These are phyloP conservation scores for Capitulum mitella DNA, from an alignment of 2,888 invertebrate species.

Conservation along the genomic window DNA sequence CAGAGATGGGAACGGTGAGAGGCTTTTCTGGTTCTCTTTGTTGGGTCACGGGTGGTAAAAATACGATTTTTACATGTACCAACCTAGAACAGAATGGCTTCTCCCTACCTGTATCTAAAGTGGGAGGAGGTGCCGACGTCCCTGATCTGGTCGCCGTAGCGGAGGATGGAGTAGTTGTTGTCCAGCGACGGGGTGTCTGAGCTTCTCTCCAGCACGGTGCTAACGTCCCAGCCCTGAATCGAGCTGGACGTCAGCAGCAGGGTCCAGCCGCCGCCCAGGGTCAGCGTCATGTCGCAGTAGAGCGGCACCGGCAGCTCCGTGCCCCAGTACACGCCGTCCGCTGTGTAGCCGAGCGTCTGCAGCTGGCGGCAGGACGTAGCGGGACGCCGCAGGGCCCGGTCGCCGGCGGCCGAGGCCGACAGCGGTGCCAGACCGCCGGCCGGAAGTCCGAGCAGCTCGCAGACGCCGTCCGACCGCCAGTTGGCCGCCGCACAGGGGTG, in stretches of 20 bases:
- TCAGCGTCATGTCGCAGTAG: neutral
- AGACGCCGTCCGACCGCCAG: neutral
- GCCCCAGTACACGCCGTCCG: neutral
- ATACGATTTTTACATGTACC: too few relatives aligned
- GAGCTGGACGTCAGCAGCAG: neutral
- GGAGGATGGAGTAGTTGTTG: neutral
- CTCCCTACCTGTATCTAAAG: constrained; percentile 6
- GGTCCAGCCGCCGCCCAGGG: neutral
- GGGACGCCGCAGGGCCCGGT: neutral
- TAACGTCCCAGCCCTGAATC: neutral
- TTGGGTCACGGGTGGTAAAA: too few relatives aligned
- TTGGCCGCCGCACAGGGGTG: neutral
- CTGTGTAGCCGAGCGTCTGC: neutral
- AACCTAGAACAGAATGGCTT: too few relatives aligned
- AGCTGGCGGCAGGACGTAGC: neutral
- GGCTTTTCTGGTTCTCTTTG: too few relatives aligned
- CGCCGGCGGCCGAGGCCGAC: neutral
- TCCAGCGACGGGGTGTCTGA: neutral
- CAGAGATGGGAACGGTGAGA: too few relatives aligned
- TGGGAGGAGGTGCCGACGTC: neutral
- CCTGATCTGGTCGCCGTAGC: neutral
- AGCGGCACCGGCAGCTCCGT: neutral
- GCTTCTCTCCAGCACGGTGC: neutral
- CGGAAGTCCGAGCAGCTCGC: neutral
- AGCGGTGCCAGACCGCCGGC: neutral